phyloP scores from a whole-genome alignment of 2,888 invertebrate species.

The Osmoderma eremita region DNA sequence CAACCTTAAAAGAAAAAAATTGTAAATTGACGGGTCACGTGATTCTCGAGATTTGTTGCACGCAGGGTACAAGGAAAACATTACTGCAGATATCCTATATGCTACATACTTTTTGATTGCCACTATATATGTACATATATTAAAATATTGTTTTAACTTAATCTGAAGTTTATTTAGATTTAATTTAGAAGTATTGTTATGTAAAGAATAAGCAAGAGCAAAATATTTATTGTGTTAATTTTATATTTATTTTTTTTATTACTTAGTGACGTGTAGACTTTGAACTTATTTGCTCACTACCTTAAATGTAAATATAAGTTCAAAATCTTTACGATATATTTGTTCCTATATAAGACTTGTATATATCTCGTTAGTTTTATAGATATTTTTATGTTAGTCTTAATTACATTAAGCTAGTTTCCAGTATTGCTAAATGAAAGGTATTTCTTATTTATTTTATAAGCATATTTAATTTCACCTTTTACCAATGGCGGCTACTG shows the following conservation, averaged over 20 bases:
- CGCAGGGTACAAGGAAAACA: no score
- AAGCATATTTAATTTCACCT: conserved; percentile 11
- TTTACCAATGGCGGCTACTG: no score
- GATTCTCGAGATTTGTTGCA: no score
- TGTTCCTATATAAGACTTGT: conserved; percentile 47
- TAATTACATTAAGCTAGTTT: conserved; percentile 26
- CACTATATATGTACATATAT: conserved; percentile 21
- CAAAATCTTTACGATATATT: conserved; percentile 35
- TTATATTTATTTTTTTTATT: conserved; percentile 36
- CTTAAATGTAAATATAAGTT: conserved; percentile 13
- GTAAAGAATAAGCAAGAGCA: conserved; percentile 25
- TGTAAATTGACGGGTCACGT: no score
- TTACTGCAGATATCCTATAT: no score
- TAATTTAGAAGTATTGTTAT: conserved; percentile 29
- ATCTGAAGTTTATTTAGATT: conserved; percentile 10
- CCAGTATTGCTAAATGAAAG: conserved; percentile 25
- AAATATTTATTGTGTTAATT: conserved; percentile 36
- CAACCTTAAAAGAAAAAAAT: no score
- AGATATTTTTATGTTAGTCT: conserved; percentile 25
- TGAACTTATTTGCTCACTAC: conserved; percentile 19
- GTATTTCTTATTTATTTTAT: conserved; percentile 34
- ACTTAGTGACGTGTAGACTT: conserved; percentile 27
- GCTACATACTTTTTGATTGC: no score
- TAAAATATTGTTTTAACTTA: conserved; percentile 14
- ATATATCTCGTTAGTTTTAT: conserved; percentile 33